Evolutionary conservation across 2,888 invertebrate genomes (phyloP).

Genomic region (Taphrorychus bicolor): DNA sequence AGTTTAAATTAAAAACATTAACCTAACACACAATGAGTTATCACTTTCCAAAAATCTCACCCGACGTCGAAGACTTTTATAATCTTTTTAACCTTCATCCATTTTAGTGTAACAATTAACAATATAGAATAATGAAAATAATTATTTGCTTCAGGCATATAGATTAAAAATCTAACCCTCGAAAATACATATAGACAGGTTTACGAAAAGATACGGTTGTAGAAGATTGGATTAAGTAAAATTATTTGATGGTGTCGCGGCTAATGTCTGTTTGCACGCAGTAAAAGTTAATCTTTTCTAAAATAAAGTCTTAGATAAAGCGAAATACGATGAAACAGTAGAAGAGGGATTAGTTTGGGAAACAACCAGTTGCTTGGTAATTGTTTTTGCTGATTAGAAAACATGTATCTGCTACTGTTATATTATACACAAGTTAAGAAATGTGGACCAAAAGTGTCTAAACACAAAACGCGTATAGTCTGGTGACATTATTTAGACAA

Average conservation of each 20-base stretch:
- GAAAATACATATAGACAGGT: slow-evolving; percentile 1
- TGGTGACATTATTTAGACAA: not conserved
- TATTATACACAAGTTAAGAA: not conserved
- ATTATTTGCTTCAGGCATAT: not conserved
- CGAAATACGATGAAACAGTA: slow-evolving; percentile 42
- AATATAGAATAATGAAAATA: not conserved
- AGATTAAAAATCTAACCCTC: not conserved
- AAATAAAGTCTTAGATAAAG: slow-evolving; percentile 45
- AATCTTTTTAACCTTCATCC: not conserved
- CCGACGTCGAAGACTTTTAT: not conserved
- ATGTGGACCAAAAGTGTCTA: not conserved
- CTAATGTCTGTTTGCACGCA: slow-evolving; percentile 27
- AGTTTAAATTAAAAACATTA: too few relatives aligned
- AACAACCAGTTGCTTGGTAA: not conserved
- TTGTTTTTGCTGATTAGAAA: not conserved
- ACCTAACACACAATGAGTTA: too few relatives aligned
- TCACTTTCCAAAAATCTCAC: not conserved
- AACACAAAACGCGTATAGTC: too few relatives aligned
- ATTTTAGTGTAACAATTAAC: not conserved
- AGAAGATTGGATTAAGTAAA: not conserved
- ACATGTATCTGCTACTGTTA: not conserved
- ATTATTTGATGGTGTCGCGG: slow-evolving; percentile 22
- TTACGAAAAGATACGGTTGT: not conserved
- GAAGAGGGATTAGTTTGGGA: slow-evolving; percentile 41
- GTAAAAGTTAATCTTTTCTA: slow-evolving; percentile 45